These are phyloP conservation scores for Ostrea denselamellosa DNA, from an alignment of 1,140 invertebrate species.

Conservation along the genomic window DNA sequence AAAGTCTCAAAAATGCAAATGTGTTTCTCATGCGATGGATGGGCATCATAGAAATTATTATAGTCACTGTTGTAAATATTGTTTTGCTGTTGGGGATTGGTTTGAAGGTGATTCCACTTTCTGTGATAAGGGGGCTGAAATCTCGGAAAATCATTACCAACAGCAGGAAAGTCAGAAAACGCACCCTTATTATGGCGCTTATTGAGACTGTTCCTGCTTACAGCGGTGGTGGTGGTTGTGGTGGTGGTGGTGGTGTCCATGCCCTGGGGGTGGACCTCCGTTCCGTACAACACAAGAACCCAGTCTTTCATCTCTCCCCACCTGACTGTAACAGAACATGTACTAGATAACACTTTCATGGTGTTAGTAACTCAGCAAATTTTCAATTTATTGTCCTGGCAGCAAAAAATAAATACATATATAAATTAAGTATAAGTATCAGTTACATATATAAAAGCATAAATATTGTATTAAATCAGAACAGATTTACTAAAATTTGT, in stretches of 20 bases:
- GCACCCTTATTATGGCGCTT: slow-evolving; percentile 3
- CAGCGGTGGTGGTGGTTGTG: slow-evolving; percentile 61
- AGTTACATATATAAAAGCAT: too few species aligned
- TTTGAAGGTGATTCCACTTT: not conserved
- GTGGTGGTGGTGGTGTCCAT: slow-evolving; percentile 60
- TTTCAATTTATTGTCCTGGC: not conserved
- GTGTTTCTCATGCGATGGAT: slow-evolving; percentile 61
- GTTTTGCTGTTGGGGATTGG: not conserved
- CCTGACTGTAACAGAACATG: slow-evolving; percentile 73
- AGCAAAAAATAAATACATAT: not conserved
- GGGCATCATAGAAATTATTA: slow-evolving; percentile 38
- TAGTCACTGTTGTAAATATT: slow-evolving; percentile 13
- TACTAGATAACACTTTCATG: slow-evolving; percentile 55
- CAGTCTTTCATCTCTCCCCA: slow-evolving; percentile 72
- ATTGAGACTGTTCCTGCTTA: not conserved
- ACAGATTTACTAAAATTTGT: too few species aligned
- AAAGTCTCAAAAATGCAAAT: slow-evolving; percentile 76
- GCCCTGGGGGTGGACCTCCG: slow-evolving; percentile 71
- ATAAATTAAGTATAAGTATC: not conserved
- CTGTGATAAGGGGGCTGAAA: not conserved
- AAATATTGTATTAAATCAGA: too few species aligned
- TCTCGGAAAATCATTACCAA: not conserved
- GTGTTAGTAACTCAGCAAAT: slow-evolving; percentile 17
- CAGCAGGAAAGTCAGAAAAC: not conserved
- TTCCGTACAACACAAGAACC: slow-evolving; percentile 77